A percentile compares a stretch with the other conserved stretches of the same genome.
Conservation (phyloP, 1,140 invertebrate genomes). For the Drosophila equinoxialis region DNA sequence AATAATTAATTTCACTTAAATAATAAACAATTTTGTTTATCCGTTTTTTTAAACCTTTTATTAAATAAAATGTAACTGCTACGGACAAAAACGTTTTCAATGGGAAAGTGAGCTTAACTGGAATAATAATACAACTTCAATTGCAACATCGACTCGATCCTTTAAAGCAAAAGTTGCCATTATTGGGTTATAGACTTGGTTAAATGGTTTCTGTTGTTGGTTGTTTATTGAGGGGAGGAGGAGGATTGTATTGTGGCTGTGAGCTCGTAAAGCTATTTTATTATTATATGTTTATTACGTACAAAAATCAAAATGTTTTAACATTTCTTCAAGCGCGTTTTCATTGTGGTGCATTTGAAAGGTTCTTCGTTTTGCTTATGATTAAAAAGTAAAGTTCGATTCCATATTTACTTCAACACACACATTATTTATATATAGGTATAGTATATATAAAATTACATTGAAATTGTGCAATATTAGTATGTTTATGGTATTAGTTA, state of each 20-base stretch:
- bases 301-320: constrained; percentile 61
- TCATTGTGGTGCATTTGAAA: constrained; percentile 36
- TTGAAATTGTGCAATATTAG: constrained; percentile 49
- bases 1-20: neutral
- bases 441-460: constrained; percentile 59
- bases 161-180: constrained; percentile 25
- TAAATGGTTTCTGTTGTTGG: constrained; percentile 6
- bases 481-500: constrained; percentile 26
- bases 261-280: constrained; percentile 56
- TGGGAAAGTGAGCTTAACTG: constrained; percentile 49
- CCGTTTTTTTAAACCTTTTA: constrained; percentile 52
- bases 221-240: neutral
- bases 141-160: constrained; percentile 23
- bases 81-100: constrained; percentile 60
- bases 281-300: constrained; percentile 41
- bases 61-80: constrained; percentile 68
- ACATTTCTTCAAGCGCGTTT: constrained; percentile 51
- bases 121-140: constrained; percentile 37
- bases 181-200: constrained; percentile 1
- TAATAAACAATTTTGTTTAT: neutral
- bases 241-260: constrained; percentile 39
- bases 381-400: neutral
- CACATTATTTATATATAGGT: constrained; percentile 49
- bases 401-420: constrained; percentile 28
- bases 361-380: constrained; percentile 30